A percentile compares a stretch with the other conserved stretches of the same genome.
Evolutionary conservation across 2,113 vertebrate species (phyloP).

Genomic region (Pica pica): DNA sequence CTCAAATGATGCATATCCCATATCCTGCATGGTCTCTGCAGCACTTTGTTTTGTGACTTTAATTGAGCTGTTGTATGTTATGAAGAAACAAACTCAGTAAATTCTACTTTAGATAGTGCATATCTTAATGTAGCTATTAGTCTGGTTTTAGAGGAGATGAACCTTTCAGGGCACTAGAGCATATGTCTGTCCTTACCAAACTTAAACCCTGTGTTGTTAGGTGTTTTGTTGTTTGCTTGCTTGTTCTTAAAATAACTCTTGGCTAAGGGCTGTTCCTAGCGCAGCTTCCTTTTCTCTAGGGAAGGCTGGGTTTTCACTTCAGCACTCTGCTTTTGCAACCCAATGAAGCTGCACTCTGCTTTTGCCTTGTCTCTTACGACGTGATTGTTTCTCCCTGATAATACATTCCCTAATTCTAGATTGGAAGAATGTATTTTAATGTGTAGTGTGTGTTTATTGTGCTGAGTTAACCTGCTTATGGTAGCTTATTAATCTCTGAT

Average conservation of each 20-base stretch:
- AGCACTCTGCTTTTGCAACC: background rate
- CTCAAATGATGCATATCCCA: background rate
- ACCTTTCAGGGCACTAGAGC: background rate
- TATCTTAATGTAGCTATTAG: background rate
- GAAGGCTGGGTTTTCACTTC: background rate
- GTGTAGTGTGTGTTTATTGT: background rate
- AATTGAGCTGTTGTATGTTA: background rate
- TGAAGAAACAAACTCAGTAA: background rate
- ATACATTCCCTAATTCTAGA: background rate
- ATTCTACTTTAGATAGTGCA: background rate
- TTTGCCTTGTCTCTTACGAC: background rate
- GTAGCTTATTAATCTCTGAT: background rate
- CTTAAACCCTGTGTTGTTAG: background rate
- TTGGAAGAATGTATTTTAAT: background rate
- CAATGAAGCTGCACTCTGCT: background rate
- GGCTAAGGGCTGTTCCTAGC: background rate
- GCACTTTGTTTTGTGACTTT: background rate
- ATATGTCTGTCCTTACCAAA: background rate
- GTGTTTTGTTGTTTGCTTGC: background rate
- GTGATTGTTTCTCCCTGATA: background rate
- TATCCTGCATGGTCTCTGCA: background rate
- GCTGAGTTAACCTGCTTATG: background rate
- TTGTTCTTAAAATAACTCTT: background rate
- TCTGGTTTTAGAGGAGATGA: background rate
- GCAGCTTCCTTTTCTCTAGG: background rate